Evolutionary conservation across 2,797 vertebrate genomes (phyloP).

Genomic region (Cygnus olor): DNA sequence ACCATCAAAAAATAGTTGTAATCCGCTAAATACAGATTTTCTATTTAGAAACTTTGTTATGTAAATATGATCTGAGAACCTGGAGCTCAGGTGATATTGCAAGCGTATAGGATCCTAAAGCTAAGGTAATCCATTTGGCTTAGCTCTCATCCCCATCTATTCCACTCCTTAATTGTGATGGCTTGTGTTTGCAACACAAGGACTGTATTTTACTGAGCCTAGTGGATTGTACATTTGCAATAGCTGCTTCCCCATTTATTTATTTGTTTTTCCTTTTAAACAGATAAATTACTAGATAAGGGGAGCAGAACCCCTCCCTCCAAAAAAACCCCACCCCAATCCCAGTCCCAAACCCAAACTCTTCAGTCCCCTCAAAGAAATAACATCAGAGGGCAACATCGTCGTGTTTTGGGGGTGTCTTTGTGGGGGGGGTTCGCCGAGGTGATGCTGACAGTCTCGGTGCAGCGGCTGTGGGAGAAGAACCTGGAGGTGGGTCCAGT

Average conservation of each 20-base stretch:
- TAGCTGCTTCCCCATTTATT: conserved; percentile 20
- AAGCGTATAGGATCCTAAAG: conserved; percentile 77
- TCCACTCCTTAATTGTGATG: conserved; percentile 69
- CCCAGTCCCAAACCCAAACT: neutral
- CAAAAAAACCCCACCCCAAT: neutral
- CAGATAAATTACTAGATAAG: conserved; percentile 37
- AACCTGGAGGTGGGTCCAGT: neutral
- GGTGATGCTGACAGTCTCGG: neutral
- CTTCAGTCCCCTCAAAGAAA: neutral
- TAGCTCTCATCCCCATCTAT: conserved; percentile 75
- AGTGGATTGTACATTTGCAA: conserved; percentile 50
- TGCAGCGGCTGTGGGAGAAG: neutral
- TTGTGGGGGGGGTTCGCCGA: conserved; percentile 11
- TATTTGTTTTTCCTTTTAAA: conserved; percentile 12
- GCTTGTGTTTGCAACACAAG: conserved; percentile 74
- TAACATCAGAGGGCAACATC: conserved; percentile 4
- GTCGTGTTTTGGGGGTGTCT: neutral
- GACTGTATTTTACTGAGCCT: conserved; percentile 51
- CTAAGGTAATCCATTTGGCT: conserved; percentile 80
- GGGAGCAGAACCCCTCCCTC: neutral
- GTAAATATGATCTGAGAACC: conserved; percentile 76
- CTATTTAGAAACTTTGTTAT: conserved; percentile 73
- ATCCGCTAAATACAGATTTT: conserved; percentile 77
- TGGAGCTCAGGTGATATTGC: conserved; percentile 68
- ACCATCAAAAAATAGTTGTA: conserved; percentile 78